Evolutionary conservation across 2,113 vertebrate genomes (phyloP), one percentile per base, ranked within the genome.

Genomic region (Macrotus californicus): DNA sequence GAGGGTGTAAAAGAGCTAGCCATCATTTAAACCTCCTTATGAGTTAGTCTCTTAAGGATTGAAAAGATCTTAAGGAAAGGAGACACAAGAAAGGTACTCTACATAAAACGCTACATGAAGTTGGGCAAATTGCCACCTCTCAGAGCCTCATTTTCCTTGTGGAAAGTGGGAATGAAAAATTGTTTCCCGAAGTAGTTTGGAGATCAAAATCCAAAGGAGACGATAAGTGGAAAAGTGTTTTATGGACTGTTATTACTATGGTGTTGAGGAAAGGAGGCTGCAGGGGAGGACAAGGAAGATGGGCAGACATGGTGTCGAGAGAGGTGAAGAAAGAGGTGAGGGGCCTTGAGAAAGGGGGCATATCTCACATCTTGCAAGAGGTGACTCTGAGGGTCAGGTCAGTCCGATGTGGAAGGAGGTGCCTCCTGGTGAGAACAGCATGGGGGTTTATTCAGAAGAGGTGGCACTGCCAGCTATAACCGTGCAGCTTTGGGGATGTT

Each of bases 301-400:
- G 3, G 39, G 22, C 4, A 18, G 61, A 1, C 2, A 8, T 1
- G 3, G 22, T 16, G 11, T 77, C 29, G 22, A 66, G 41, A 77
- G 76, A 29, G n/a, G 3, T 43, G 41, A 39, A 24, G 12, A 31
- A 46, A 48, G 5, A 81, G 52, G 50, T 6, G 52, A 67, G n/a
- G 14, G 56, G 15, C 46, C 10, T 34, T 0, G 15, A 10, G 52
- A 11, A 3, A 14, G 3, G 7, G 11, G 31, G 0, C n/a, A 91
- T 12, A 7, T 70, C n/a, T 89, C 67, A 9, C 15, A 26, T 1
- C 5, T 13, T 59, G 48, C 1, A 29, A 21, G 0, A 0, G n/a
- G 18, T 43, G n/a, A 41, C 61, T 59, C 36, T 64, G 36, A 8
- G 59, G 9, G 22, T 39, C 6, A 6, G 19, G 41, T 21, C 34